These are phyloP conservation scores for Malurus leucopterus DNA, from an alignment of 2,797 vertebrate species.

Conservation along the genomic window DNA sequence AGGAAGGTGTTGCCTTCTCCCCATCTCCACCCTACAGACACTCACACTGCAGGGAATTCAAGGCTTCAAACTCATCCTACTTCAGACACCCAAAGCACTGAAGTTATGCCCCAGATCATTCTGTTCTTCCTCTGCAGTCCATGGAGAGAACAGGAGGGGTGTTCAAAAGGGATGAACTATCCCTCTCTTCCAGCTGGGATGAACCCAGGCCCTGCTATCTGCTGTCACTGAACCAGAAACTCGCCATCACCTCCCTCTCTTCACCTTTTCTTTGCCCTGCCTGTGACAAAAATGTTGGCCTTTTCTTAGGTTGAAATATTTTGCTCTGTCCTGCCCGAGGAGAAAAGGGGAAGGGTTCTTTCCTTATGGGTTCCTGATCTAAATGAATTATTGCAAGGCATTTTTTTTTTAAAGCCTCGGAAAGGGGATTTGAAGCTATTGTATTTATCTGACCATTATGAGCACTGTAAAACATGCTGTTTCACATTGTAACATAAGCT, in stretches of 20 bases:
- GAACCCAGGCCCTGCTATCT: neutral
- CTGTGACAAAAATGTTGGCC: conserved; percentile 18
- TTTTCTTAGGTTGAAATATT: conserved; percentile 42
- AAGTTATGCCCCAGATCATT: neutral
- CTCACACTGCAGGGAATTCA: neutral
- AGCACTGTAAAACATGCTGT: conserved; percentile 72
- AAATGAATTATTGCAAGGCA: conserved; percentile 60
- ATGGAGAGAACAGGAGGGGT: rapidly evolving
- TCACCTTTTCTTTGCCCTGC: neutral
- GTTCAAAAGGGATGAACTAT: neutral
- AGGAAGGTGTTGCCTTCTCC: neutral
- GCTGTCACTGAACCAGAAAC: neutral
- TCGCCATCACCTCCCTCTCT: neutral
- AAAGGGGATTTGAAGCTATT: conserved; percentile 56
- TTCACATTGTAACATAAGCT: conserved; percentile 74
- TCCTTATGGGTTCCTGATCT: conserved; percentile 50
- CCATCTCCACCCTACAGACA: neutral
- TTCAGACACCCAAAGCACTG: neutral
- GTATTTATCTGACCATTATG: conserved; percentile 71
- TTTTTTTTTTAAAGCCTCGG: neutral
- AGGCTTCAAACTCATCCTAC: neutral
- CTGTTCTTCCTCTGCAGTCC: neutral
- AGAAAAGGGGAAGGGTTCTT: conserved; percentile 40
- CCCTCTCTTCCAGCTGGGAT: neutral
- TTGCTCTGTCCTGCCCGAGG: neutral